These are phyloP conservation scores for Rachycentron canadum DNA, from an alignment of 2,797 vertebrate genomes.

Conservation along the genomic window DNA sequence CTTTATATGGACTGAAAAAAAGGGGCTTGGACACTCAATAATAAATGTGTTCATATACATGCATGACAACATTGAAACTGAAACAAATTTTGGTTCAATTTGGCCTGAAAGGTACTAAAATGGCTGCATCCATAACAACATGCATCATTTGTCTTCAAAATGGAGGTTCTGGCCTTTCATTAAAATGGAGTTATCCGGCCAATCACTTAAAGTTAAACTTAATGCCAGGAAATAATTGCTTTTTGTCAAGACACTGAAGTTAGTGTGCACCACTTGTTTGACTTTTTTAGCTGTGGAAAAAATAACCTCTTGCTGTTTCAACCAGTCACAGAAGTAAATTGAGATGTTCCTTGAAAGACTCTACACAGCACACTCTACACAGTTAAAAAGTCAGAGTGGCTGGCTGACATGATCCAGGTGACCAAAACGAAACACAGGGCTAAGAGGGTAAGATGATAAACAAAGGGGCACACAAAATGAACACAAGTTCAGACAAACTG, in stretches of 20 bases:
- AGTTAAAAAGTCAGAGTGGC: neutral
- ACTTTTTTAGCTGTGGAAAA: neutral
- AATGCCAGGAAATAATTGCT: neutral
- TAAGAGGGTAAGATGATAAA: neutral
- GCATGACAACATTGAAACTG: neutral
- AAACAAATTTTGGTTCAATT: no score
- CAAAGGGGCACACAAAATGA: constrained; percentile 2
- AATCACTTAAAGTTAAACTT: constrained; percentile 13
- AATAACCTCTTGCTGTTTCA: constrained; percentile 15
- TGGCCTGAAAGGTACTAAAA: neutral
- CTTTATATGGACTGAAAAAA: no score
- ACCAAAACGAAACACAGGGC: neutral
- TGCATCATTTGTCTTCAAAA: constrained; percentile 3
- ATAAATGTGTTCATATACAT: neutral
- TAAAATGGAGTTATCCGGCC: neutral
- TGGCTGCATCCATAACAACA: constrained; percentile 1
- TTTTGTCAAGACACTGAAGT: neutral
- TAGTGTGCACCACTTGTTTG: neutral
- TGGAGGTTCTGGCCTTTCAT: constrained; percentile 43
- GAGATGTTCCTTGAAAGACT: neutral
- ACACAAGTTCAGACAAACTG: constrained; percentile 21
- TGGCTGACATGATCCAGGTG: neutral
- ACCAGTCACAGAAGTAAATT: neutral
- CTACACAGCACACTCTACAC: constrained; percentile 1
- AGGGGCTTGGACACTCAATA: neutral